Percentiles rank a stretch among this genome's conserved stretches.
Conservation (phyloP, 2,888 invertebrate genomes). For the Bugulina stolonifera region DNA sequence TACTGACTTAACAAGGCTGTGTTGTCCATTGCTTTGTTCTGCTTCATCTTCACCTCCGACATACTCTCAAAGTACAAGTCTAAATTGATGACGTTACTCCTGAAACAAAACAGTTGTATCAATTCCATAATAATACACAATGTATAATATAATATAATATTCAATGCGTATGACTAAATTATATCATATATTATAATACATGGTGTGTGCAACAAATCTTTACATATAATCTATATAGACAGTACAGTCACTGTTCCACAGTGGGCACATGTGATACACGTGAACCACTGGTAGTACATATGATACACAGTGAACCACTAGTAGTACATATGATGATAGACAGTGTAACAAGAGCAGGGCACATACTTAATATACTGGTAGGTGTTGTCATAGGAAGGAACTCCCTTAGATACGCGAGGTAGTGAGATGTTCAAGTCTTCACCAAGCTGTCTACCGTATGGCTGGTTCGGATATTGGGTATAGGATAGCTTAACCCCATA, state of each 20-base stretch:
- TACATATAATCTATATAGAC: too few relatives aligned
- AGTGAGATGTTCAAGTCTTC: constrained; percentile 11
- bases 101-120: too few relatives aligned
- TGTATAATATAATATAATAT: too few relatives aligned
- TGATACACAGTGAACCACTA: too few relatives aligned
- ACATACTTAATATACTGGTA: constrained; percentile 11
- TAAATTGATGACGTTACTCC: constrained; percentile 10
- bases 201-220: too few relatives aligned
- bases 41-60: neutral
- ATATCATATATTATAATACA: too few relatives aligned
- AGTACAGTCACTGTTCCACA: too few relatives aligned
- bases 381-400: neutral
- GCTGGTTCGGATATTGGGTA: neutral
- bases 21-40: constrained; percentile 21
- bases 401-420: neutral
- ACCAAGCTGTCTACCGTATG: constrained; percentile 5
- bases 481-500: constrained; percentile 17
- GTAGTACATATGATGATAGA: too few relatives aligned
- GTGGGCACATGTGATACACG: too few relatives aligned
- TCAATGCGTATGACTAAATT: too few relatives aligned
- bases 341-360: neutral
- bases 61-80: constrained; percentile 5
- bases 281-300: too few relatives aligned
- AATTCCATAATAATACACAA: too few relatives aligned
- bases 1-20: neutral